Base-by-base conservation (phyloP, 2,888 invertebrate genomes). In the Trissolcus japonicus region DNA sequence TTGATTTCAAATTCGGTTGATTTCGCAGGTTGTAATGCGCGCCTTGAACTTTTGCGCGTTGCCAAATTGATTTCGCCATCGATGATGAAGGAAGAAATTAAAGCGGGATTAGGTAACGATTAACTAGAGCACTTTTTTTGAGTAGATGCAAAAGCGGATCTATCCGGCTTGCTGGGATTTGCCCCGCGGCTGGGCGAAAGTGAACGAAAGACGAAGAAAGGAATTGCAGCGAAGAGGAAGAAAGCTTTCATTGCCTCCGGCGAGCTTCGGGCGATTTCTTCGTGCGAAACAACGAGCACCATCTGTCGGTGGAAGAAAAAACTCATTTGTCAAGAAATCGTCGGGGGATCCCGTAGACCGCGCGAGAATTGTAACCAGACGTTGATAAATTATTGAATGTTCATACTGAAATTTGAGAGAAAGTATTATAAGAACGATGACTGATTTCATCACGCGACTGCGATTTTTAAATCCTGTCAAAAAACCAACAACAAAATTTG, bases 191-290 rank as follows among this genome's bases (percentile, higher is more conserved):
- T 17, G 17, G 9, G 55, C 65, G 66, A 66, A 66, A 66, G 57
- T 51, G 57, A 51, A 19, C 29, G 54, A 53, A 53, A 75, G 61
- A 14, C 17, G 53, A 41, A n/a, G 40, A 41, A 62, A 53, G 51
- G 19, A 56, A 46, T 55, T 57, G 72, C 46, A 43, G 57, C 51
- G 7, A 6, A 13, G 21, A 1, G 29, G 29, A 63, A 51, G 41
- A 54, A 54, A 65, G 75, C 75, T 75, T 75, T 69, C 65, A 25
- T 60, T 65, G 69, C 75, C 65, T 68, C 63, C 57, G 78, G 71
- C 55, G 54, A 63, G 60, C 76, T 54, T 54, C 16, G 19, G 4
- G 3, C 13, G 19, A 21, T 46, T 68, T 60, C 60, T 60, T 46
- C 17, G 54, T 16, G 40, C 11, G 6, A 54, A 46, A 41, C 68